Evolutionary conservation across 2,797 vertebrate genomes (phyloP).

Genomic region (Chaetodon trifasciatus): DNA sequence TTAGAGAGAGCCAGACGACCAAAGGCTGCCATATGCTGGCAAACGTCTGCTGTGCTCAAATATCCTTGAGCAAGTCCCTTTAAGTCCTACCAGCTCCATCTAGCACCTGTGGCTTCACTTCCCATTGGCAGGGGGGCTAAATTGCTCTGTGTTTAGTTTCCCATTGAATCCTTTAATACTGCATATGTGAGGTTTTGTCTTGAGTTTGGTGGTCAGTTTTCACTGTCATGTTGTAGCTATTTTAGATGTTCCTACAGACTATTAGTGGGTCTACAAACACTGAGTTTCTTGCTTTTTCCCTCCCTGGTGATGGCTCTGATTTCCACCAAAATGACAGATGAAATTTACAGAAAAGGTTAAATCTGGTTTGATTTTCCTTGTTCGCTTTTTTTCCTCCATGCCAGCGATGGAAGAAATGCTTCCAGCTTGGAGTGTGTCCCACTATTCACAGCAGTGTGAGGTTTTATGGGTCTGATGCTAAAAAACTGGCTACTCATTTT

Average conservation of each 20-base stretch:
- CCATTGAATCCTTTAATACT: not conserved
- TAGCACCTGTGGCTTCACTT: not conserved
- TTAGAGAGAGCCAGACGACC: conserved; percentile 14
- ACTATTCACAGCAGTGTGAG: not conserved
- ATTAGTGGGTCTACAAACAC: not conserved
- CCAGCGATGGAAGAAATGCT: not conserved
- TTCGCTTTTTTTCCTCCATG: not conserved
- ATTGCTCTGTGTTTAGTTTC: not conserved
- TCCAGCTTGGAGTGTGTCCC: not conserved
- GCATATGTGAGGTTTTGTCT: not conserved
- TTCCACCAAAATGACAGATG: not conserved
- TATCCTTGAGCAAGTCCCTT: not conserved
- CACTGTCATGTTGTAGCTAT: not conserved
- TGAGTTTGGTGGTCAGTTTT: not conserved
- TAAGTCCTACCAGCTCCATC: not conserved
- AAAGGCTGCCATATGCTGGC: conserved; percentile 25
- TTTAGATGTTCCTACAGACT: not conserved
- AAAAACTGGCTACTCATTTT: not conserved
- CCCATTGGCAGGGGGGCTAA: not conserved
- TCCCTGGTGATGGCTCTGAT: not conserved
- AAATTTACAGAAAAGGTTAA: not conserved
- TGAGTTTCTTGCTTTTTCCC: not conserved
- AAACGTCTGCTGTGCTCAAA: conserved; percentile 4
- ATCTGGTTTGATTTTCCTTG: not conserved
- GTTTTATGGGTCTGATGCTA: not conserved